phyloP scores from a whole-genome alignment of 2,797 vertebrate genomes.

The Amblyraja radiata region DNA sequence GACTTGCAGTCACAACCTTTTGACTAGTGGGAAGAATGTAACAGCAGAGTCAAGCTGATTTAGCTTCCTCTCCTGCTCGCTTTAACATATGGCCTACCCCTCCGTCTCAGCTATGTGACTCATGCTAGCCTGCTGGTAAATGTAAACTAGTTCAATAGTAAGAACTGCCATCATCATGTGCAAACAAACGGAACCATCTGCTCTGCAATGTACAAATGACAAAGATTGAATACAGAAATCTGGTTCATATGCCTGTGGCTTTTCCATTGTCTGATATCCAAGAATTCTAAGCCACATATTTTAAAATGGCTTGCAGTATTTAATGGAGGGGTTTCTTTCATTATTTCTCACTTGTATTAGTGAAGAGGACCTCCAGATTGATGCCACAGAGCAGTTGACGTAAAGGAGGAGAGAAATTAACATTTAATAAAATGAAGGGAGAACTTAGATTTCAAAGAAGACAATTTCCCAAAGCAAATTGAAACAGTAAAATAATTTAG shows the following conservation, averaged over 20 bases:
- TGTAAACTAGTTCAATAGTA: neutral
- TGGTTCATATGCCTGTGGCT: neutral
- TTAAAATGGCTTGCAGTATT: neutral
- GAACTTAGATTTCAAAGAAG: neutral
- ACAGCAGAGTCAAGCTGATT: neutral
- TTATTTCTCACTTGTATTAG: neutral
- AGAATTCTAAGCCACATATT: neutral
- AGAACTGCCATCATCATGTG: neutral
- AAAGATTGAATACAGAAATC: neutral
- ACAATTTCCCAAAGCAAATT: neutral
- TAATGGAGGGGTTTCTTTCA: neutral
- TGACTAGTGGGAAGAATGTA: neutral
- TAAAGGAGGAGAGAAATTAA: neutral
- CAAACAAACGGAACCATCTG: neutral
- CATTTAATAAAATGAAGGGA: neutral
- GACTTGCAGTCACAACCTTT: neutral
- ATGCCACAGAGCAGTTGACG: neutral
- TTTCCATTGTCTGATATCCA: neutral
- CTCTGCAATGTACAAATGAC: slow-evolving; percentile 1
- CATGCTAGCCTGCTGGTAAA: neutral
- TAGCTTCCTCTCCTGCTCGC: neutral
- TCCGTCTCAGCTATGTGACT: neutral
- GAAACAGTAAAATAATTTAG: neutral
- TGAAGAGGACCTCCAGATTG: neutral
- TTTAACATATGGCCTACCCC: neutral